Percentiles rank a stretch among this genome's conserved stretches.
Conservation (phyloP, 2,113 vertebrate genomes). For the Callospermophilus lateralis region DNA sequence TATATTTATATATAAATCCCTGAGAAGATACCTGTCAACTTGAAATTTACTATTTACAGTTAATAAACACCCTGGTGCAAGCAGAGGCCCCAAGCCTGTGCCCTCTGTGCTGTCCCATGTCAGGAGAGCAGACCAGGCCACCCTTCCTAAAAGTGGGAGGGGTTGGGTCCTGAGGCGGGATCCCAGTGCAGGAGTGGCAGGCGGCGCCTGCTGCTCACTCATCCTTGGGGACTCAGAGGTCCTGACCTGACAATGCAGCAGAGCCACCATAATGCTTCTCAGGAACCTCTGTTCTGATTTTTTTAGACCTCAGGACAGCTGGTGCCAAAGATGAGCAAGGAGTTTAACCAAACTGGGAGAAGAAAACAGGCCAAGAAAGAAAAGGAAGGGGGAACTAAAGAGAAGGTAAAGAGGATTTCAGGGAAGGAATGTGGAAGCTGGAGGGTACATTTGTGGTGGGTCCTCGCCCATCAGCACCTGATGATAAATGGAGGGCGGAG, state of each 20-base stretch:
- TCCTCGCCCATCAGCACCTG: rapidly evolving
- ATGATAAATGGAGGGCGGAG: rapidly evolving
- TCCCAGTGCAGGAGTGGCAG: background rate
- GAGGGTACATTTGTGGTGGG: background rate
- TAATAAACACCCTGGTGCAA: conserved; percentile 53
- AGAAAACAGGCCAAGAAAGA: background rate
- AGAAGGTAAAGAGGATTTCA: rapidly evolving
- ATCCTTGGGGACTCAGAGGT: background rate
- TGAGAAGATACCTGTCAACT: conserved; percentile 82
- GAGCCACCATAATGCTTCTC: rapidly evolving
- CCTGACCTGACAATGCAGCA: rapidly evolving
- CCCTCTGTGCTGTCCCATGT: background rate
- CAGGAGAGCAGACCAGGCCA: background rate
- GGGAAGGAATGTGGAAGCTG: too few species aligned
- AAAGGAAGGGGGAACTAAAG: background rate
- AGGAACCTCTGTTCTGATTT: background rate
- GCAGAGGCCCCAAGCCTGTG: rapidly evolving
- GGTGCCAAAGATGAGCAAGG: background rate
- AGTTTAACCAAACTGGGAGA: background rate
- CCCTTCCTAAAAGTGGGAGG: background rate
- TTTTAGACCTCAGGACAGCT: background rate
- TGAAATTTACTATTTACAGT: conserved; percentile 56
- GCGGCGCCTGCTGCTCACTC: rapidly evolving
- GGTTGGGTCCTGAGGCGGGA: background rate
- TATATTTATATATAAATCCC: conserved; percentile 75